Base-by-base conservation (phyloP, 2,113 vertebrate species). In the Castor canadensis region DNA sequence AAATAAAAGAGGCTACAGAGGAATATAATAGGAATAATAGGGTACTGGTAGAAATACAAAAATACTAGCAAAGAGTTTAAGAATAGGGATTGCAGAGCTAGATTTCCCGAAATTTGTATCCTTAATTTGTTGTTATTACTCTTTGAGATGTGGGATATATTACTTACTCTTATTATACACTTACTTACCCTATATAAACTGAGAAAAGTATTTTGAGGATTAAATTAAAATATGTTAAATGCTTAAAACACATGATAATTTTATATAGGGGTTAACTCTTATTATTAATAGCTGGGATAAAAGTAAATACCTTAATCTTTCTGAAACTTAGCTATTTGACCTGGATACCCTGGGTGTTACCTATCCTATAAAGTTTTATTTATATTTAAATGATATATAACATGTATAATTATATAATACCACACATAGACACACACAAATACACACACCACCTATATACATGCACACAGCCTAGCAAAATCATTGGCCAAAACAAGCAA, bases 381-480 rank as follows among this genome's bases (percentile, higher is more conserved):
- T 35, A 71, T 10, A 66, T 82, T 85, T 97, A 77, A 96, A 69
- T 94, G 32, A 72, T 17, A 72, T 54, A 32, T 54, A 75, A 32
- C 38, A 54, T 75, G 30, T 54, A 49, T 47, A 87, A 76, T 75
- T 47, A 38, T 40, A 66, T 58, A 40, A 19, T 60, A 69, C 43
- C 7, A 20, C 64, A 58, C 32, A 85, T 2, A 38, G 11, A 43
- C 13, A 26, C 13, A 49, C 15, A 47, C 5, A 58, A 58, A 6
- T 58, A 58, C 7, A 22, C 56, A 58, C 15, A 58, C 17, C 24
- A 16, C 24, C 56, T 58, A 16, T 58, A 16, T 58, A 58, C 56
- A 38, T 60, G 84, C 28, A 54, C 3, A 80, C 3, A 71, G 2
- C 12, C 30, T 52, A 58, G 19, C 0, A 77, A 47, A 87, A 79